Evolutionary conservation across 1,140 invertebrate species (phyloP), one percentile per base, ranked within the genome.

Genomic region (Hycleus cichorii): DNA sequence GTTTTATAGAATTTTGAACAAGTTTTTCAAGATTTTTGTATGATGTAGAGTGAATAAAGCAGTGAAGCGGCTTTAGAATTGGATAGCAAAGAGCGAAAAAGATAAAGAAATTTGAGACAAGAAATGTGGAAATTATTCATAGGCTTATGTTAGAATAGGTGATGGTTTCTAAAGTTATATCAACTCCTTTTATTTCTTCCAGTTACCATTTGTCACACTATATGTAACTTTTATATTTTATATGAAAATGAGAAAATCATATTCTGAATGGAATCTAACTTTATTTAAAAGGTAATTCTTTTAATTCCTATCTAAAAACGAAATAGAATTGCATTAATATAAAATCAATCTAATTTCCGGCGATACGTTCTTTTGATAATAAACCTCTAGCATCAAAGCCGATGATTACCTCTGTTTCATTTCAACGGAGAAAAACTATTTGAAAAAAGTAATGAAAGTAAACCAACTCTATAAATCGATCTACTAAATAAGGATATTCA

Each of bases 111-210:
- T 68, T 67, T 62, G 63, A 68, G 61, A 64, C 62, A 67, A 67
- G 63, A 69, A 69, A 70, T 65, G 65, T 64, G 59, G 62, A 69
- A 70, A 68, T 70, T 70, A 70, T 70, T 70, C 68, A 70, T 68
- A 65, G 62, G 66, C 65, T 69, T 69, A 70, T 64, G 63, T 53
- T 61, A 59, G 47, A 49, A 59, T 57, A 66, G 63, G 63, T 65
- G 50, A 56, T 61, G 62, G 62, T 66, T 67, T 69, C 63, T 38
- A 62, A 57, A 58, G 65, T 57, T 44, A 63, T 61, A 65, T 65
- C 66, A 64, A 64, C 57, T 64, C 50, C 59, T 66, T 69, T 66
- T 69, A 68, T 67, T 64, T 62, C 52, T 60, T 43, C 45, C 59
- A 47, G 59, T 62, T 67, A 66, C 64, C 64, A 67, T 67, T 69